Base-by-base conservation (phyloP, 2,797 vertebrate genomes). In the Protonibea diacanthus region DNA sequence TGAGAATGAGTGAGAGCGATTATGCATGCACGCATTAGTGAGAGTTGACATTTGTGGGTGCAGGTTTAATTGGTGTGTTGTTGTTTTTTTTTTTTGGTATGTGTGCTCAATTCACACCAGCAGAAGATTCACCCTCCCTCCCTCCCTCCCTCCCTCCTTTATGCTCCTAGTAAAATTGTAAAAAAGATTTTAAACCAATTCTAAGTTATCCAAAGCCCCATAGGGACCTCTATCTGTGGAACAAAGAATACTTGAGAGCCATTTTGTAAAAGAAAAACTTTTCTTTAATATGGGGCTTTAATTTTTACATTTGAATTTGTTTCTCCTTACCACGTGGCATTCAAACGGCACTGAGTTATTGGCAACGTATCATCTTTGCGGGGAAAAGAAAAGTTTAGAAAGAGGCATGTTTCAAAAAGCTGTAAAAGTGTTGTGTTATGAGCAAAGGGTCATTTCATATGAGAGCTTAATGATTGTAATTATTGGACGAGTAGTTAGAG, bases 151-250 rank as follows among this genome's bases (percentile, higher is more conserved):
- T 12, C 68, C 58, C 61, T 9, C 88, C 73, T 88, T 78, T 85
- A 68, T 86, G 86, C 81, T 79, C 76, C 74, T 75, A 78, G 71
- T 82, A 63, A 88, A 92, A 89, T 92, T 91, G 88, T 93, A 88
- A 92, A 91, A 86, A 90, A 84, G 86, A 90, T 93, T 93, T 93
- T 93, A 91, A 94, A 91, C 72, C 56, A 76, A 86, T 89, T 89
- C 90, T 92, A 92, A 94, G 89, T 92, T 91, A 93, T 93, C 89
- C 85, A 93, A 94, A 93, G 90, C 92, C 91, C 93, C 89, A 59
- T 80, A 85, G 87, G 92, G 92, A 94, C 92, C 93, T 94, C 89
- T 84, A 81, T 94, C 93, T 93, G 92, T 95, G 92, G 90, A 95
- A 93, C 86, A 91, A 93, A 92, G 77, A 93, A 88, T 82, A 93